A percentile compares a stretch with the other conserved stretches of the same genome.
Evolutionary conservation across 2,113 vertebrate species (phyloP).

Genomic region (Brachionichthys hirsutus): DNA sequence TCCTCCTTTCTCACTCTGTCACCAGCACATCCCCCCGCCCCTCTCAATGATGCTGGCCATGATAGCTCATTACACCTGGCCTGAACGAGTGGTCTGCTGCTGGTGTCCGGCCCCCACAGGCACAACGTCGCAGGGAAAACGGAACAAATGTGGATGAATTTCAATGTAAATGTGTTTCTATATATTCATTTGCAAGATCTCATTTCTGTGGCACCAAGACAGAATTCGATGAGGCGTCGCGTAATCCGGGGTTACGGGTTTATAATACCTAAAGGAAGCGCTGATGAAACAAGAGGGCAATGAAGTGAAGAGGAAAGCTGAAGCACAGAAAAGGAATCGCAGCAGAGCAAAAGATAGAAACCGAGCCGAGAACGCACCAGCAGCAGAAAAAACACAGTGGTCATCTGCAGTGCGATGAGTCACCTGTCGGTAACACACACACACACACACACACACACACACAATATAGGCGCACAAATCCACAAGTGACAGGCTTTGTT

Average conservation of each 20-base stretch:
- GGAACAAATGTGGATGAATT: constrained; percentile 4
- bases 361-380: constrained; percentile 54
- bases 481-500: constrained; percentile 55
- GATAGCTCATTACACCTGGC: constrained; percentile 62
- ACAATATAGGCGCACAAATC: constrained; percentile 30
- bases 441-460: too few species aligned
- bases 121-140: constrained; percentile 9
- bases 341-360: constrained; percentile 46
- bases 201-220: constrained; percentile 1
- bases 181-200: constrained; percentile 24
- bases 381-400: constrained; percentile 70
- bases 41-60: constrained; percentile 42
- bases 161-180: constrained; percentile 32
- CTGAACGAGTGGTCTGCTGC: constrained; percentile 28
- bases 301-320: constrained; percentile 6
- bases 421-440: constrained; percentile 70
- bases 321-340: constrained; percentile 15
- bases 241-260: constrained; percentile 32
- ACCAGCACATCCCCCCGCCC: constrained; percentile 33
- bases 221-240: constrained; percentile 17
- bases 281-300: constrained; percentile 32
- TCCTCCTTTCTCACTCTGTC: constrained; percentile 28
- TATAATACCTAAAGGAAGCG: constrained; percentile 31
- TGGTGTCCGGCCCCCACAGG: constrained; percentile 13
- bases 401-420: constrained; percentile 79